Percentiles rank a stretch among this genome's conserved stretches.
Conservation (phyloP, 2,888 invertebrate genomes). For the Oscheius sp. region DNA sequence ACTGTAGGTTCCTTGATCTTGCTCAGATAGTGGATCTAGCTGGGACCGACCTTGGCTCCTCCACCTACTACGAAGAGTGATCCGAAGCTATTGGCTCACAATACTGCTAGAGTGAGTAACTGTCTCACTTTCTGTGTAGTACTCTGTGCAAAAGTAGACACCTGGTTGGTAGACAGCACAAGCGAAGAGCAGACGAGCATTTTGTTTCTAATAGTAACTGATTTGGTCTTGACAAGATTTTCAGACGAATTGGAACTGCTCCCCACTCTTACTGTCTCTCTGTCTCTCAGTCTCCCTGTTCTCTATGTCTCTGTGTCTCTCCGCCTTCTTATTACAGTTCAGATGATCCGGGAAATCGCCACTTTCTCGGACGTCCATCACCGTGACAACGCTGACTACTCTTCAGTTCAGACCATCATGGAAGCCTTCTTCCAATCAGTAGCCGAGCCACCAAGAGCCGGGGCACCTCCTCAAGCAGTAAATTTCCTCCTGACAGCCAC, state of each 20-base stretch:
- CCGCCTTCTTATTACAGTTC: not conserved
- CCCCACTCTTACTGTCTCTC: not conserved
- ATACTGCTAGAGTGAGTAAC: slow-evolving; percentile 50
- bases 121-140: not conserved
- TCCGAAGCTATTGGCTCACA: slow-evolving; percentile 55
- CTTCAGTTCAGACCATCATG: slow-evolving; percentile 63
- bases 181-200: too few relatives aligned
- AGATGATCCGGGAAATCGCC: slow-evolving; percentile 58
- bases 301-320: not conserved
- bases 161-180: not conserved
- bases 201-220: too few relatives aligned
- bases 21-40: not conserved
- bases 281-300: not conserved
- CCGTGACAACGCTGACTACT: slow-evolving; percentile 49
- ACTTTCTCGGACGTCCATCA: slow-evolving; percentile 48
- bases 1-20: not conserved
- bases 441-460: slow-evolving; percentile 40
- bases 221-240: too few relatives aligned
- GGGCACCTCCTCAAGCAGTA: slow-evolving; percentile 14
- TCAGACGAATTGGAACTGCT: not conserved
- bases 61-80: slow-evolving; percentile 31
- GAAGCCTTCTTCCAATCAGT: slow-evolving; percentile 65
- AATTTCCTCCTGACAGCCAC: not conserved
- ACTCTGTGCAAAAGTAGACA: not conserved
- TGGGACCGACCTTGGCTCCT: slow-evolving; percentile 32